phyloP scores from a whole-genome alignment of 2,797 vertebrate genomes.

The Phylloscopus collybita region DNA sequence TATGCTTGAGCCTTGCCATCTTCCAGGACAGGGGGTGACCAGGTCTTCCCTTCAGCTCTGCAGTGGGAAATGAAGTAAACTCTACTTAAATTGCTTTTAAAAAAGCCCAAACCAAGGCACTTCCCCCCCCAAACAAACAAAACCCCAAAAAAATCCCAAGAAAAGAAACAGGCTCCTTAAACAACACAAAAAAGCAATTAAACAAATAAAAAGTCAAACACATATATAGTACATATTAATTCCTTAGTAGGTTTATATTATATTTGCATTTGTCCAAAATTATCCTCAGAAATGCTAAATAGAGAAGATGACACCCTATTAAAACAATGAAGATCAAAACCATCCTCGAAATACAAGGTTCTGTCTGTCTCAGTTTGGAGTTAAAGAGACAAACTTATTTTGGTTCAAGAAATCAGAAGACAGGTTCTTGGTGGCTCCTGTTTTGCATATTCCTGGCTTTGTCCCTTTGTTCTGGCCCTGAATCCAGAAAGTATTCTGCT shows the following conservation, averaged over 20 bases:
- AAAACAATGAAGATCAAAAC: not conserved
- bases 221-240: not conserved
- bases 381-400: not conserved
- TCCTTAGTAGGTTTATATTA: not conserved
- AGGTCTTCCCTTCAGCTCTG: slow-evolving; percentile 88
- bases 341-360: not conserved
- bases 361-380: not conserved
- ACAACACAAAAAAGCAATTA: not conserved
- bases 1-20: slow-evolving; percentile 89
- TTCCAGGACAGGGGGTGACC: slow-evolving; percentile 84
- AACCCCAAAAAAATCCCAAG: not conserved
- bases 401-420: not conserved
- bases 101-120: not conserved
- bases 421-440: not conserved
- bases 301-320: not conserved
- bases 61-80: slow-evolving; percentile 62
- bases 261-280: not conserved
- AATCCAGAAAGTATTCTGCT: not conserved
- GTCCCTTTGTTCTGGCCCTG: not conserved
- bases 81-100: not conserved
- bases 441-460: not conserved
- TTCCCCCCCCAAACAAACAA: not conserved
- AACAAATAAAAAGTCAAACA: not conserved
- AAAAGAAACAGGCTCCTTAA: not conserved
- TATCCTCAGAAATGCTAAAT: not conserved